These are phyloP conservation scores for Tretioscincus oriximinensis DNA, from an alignment of 2,113 vertebrate genomes.

Conservation along the genomic window DNA sequence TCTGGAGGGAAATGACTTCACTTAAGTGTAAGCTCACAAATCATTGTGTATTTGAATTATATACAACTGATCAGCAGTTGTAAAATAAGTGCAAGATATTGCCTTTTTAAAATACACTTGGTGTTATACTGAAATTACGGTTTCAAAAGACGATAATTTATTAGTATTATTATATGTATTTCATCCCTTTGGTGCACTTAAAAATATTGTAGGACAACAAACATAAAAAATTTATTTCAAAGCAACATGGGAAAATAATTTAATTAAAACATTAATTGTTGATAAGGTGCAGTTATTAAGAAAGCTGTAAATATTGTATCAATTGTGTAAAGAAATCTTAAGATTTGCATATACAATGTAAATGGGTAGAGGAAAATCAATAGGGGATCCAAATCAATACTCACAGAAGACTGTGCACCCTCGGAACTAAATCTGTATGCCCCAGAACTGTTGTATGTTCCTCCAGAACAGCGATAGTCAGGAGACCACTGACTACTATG, in stretches of 20 bases:
- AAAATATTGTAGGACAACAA: neutral
- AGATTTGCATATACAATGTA: no score
- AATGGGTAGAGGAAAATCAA: no score
- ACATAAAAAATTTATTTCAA: neutral
- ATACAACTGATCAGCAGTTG: no score
- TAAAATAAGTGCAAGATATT: neutral
- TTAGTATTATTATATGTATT: neutral
- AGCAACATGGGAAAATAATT: neutral
- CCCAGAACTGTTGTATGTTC: slow-evolving; percentile 92
- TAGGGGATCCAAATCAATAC: slow-evolving; percentile 47
- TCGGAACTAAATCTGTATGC: slow-evolving; percentile 93
- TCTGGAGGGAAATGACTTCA: neutral
- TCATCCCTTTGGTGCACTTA: neutral
- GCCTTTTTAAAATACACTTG: neutral
- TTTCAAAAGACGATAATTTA: neutral
- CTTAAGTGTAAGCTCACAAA: neutral
- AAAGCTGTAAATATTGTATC: neutral
- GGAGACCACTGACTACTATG: slow-evolving; percentile 89
- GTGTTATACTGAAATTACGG: neutral
- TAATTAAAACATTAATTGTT: neutral
- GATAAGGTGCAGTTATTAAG: neutral
- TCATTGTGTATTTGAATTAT: neutral
- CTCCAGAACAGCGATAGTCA: slow-evolving; percentile 87
- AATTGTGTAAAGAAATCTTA: no score
- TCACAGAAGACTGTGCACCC: slow-evolving; percentile 93